Evolutionary conservation across 2,888 invertebrate species (phyloP), one percentile per base, ranked within the genome.

Genomic region (Monochamus alternatus): DNA sequence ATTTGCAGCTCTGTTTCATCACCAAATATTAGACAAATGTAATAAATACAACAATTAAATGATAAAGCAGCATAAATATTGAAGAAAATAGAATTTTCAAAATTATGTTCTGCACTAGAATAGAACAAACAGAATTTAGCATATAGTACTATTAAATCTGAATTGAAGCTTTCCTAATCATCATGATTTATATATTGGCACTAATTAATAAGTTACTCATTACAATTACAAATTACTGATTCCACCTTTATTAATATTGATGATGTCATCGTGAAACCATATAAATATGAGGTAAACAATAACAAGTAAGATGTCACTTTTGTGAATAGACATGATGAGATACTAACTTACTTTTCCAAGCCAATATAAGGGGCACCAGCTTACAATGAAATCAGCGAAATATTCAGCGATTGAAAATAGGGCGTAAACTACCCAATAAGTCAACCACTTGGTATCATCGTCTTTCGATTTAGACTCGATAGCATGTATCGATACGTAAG

Each of bases 371-470:
- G 99, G 98, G 88, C 99, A 97, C 94, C 98, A 95, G 67, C 93
- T 92, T 8, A 95, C 93, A 84, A 99, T 94, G 84, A 96, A 91
- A 87, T 97, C 96, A 0, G 98, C 95, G 88, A 99, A 98, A 90
- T 95, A 98, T 89, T 99, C 99, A 72, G 96, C 88, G 72, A 98
- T 91, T 14, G 97, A 96, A 90, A 99, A 97, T 75, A 95, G 91
- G 32, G 98, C 97, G 90, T 95, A 99, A 5, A 98, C 97, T 84
- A 98, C 98, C 99, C 98, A 99, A 89, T 99, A 99, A 0, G 97
- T 98, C 82, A 99, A 91, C 99, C 99, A 99, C 90, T 98, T 96
- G 10, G 98, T 98, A 88, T 98, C 98, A 88, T 96, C 96, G 75
- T 94, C 93, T 85, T 95, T 96, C 72, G 91, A 89, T 71, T 92